Evolutionary conservation across 2,888 invertebrate genomes (phyloP).

Genomic region (Synanthedon tipuliformis): DNA sequence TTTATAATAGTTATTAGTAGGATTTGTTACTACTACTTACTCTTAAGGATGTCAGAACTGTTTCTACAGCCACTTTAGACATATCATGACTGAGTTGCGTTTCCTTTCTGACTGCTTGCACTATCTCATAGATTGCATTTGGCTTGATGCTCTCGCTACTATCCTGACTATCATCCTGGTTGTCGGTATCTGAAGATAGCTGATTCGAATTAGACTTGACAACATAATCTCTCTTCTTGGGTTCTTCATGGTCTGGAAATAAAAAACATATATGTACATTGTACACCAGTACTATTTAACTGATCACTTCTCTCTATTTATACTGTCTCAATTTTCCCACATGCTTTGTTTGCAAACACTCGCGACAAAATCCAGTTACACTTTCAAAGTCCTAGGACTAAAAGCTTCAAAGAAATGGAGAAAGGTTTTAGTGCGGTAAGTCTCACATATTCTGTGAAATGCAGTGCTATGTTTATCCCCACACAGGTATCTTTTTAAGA

Average conservation of each 20-base stretch:
- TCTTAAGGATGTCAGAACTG: constrained; percentile 73
- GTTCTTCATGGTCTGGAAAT: constrained; percentile 29
- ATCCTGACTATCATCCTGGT: constrained; percentile 61
- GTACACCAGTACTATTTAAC: too few species aligned
- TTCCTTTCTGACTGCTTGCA: constrained; percentile 83
- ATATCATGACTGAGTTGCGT: constrained; percentile 89
- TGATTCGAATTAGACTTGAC: constrained; percentile 40
- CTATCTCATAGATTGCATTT: constrained; percentile 77
- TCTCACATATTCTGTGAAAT: too few species aligned
- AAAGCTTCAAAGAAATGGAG: too few species aligned
- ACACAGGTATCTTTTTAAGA: too few species aligned
- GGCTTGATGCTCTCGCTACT: constrained; percentile 63
- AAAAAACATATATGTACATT: background rate
- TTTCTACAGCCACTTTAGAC: constrained; percentile 85
- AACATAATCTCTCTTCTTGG: constrained; percentile 16
- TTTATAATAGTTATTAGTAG: too few species aligned
- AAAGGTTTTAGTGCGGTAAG: too few species aligned
- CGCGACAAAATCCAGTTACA: too few species aligned
- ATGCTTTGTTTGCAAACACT: too few species aligned
- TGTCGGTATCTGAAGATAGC: constrained; percentile 56
- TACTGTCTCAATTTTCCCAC: too few species aligned
- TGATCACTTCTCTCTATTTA: too few species aligned
- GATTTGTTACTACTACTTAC: constrained; percentile 21
- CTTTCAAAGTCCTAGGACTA: too few species aligned
- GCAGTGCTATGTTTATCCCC: too few species aligned